Evolutionary conservation across 2,113 vertebrate species (phyloP).

Genomic region (Rhinichthys klamathensis): DNA sequence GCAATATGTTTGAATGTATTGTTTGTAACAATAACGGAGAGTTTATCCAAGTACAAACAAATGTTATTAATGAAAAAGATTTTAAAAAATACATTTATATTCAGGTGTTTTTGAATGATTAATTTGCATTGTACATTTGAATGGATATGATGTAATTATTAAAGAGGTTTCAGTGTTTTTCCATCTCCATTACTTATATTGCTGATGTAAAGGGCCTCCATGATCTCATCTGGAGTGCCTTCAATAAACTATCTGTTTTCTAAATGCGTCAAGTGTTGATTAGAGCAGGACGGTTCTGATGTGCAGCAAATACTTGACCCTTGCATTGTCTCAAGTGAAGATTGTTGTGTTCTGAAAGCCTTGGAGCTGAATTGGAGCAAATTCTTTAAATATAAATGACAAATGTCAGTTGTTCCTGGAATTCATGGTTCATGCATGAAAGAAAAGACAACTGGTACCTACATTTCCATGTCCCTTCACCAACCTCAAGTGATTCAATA

Average conservation of each 20-base stretch:
- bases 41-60: neutral
- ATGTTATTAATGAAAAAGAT: neutral
- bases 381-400: neutral
- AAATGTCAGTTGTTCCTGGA: neutral
- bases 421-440: slow-evolving; percentile 57
- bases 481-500: neutral
- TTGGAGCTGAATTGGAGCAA: neutral
- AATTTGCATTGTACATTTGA: neutral
- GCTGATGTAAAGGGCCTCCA: neutral
- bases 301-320: neutral
- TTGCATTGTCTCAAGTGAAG: neutral
- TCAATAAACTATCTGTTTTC: neutral
- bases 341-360: neutral
- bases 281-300: neutral
- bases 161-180: neutral
- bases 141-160: slow-evolving; percentile 6
- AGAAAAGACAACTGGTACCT: slow-evolving; percentile 57
- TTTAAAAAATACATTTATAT: neutral
- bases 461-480: neutral
- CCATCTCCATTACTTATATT: neutral
- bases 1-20: neutral
- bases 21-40: neutral
- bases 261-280: slow-evolving; percentile 10
- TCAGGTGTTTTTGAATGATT: neutral
- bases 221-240: neutral